phyloP scores from a whole-genome alignment of 2,113 vertebrate genomes.

The Poeciliopsis retropinna region DNA sequence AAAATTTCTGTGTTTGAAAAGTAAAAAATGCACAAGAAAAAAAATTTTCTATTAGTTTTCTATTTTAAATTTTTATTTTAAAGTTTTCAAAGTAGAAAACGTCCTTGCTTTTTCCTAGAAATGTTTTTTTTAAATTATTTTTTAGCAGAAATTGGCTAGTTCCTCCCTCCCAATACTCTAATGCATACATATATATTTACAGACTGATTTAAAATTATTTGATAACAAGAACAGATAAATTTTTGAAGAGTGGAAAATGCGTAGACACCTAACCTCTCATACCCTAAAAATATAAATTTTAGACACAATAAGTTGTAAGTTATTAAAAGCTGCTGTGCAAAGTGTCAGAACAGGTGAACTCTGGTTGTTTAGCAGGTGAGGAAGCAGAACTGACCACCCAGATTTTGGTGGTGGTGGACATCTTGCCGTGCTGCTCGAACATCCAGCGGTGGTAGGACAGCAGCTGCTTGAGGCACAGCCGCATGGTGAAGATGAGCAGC shows the following conservation, averaged over 20 bases:
- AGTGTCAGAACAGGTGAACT: not conserved
- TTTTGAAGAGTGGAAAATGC: not conserved
- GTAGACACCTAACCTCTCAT: not conserved
- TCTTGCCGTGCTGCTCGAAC: constrained; percentile 86
- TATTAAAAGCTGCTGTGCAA: not conserved
- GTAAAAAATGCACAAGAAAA: too few species aligned
- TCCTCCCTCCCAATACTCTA: too few species aligned
- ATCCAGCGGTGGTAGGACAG: constrained; percentile 94
- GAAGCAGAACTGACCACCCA: constrained; percentile 85
- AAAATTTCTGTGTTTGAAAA: too few species aligned
- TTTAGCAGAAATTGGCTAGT: too few species aligned
- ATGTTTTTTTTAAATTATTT: too few species aligned
- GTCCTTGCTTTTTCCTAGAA: too few species aligned
- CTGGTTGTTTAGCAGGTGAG: not conserved
- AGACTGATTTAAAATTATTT: not conserved
- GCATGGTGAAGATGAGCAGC: constrained; percentile 89
- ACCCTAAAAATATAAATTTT: not conserved
- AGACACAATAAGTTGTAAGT: too few species aligned
- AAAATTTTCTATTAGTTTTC: too few species aligned
- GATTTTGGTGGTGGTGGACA: constrained; percentile 88
- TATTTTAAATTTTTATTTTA: too few species aligned
- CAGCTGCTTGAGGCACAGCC: constrained; percentile 87
- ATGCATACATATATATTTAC: too few species aligned
- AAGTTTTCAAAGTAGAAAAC: too few species aligned
- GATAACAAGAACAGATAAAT: not conserved